Evolutionary conservation across 2,888 invertebrate genomes (phyloP).

Genomic region (Xanthorhoe spadicearia): DNA sequence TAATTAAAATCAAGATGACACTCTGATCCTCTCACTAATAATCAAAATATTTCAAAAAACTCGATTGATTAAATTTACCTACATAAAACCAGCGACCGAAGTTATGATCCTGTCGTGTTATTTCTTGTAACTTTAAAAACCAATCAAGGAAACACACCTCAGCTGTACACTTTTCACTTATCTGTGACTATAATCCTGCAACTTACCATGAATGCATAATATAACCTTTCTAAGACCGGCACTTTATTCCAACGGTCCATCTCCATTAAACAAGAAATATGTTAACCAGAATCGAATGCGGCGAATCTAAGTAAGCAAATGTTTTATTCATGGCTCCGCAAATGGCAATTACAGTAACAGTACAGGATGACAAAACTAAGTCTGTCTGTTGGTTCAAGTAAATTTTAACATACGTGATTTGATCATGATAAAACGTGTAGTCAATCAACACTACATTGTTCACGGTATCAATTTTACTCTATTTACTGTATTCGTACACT

Average conservation of each 20-base stretch:
- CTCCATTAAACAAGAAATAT: slow-evolving; percentile 66
- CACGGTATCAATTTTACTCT: too few relatives aligned
- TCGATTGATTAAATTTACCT: too few relatives aligned
- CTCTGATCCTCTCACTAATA: too few relatives aligned
- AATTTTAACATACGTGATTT: too few relatives aligned
- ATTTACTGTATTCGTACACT: too few relatives aligned
- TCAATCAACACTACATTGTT: too few relatives aligned
- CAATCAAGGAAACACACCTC: not conserved
- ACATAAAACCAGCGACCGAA: too few relatives aligned
- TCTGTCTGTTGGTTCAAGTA: too few relatives aligned
- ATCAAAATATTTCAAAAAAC: too few relatives aligned
- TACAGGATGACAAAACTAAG: slow-evolving; percentile 45
- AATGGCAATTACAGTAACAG: slow-evolving; percentile 74
- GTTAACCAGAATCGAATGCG: slow-evolving; percentile 69
- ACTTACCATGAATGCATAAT: slow-evolving; percentile 40
- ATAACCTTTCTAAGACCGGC: slow-evolving; percentile 38
- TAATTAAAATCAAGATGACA: too few relatives aligned
- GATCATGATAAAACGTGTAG: too few relatives aligned
- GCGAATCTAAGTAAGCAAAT: slow-evolving; percentile 71
- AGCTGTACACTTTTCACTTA: not conserved
- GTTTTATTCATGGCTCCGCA: slow-evolving; percentile 74
- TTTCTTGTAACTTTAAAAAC: not conserved
- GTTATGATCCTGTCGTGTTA: not conserved
- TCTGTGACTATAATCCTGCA: slow-evolving; percentile 18
- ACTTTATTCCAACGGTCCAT: slow-evolving; percentile 60